Evolutionary conservation across 2,113 vertebrate species (phyloP).

Genomic region (Saguinus imperator): DNA sequence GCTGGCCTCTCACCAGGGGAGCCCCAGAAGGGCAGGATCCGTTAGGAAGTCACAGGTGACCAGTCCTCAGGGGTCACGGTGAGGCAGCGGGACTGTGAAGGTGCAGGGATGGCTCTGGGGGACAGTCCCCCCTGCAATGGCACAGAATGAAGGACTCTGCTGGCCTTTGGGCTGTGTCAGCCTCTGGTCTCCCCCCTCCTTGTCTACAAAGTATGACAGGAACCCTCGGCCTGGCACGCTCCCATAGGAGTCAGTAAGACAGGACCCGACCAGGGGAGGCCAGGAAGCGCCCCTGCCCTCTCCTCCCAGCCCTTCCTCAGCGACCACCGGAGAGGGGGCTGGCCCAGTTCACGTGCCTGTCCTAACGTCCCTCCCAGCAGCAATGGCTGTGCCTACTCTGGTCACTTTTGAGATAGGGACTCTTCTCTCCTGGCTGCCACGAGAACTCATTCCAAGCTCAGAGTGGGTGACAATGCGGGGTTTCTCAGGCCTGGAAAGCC

Average conservation of each 20-base stretch:
- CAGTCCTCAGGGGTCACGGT: not conserved
- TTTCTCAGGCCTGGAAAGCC: not conserved
- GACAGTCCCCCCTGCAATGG: accelerated
- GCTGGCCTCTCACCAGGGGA: not conserved
- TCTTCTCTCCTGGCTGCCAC: not conserved
- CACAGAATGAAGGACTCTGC: not conserved
- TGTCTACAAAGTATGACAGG: not conserved
- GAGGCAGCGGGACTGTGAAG: no score
- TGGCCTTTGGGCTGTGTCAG: not conserved
- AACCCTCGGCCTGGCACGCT: no score
- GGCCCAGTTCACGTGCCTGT: not conserved
- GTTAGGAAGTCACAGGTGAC: not conserved
- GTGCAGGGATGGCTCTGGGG: not conserved
- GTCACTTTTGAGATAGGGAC: not conserved
- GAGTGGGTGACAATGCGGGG: not conserved
- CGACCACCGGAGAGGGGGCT: not conserved
- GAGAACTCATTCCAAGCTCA: no score
- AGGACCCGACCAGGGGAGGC: accelerated
- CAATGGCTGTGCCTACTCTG: not conserved
- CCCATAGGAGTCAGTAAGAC: accelerated
- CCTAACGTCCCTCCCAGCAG: accelerated
- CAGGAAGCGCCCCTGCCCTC: not conserved
- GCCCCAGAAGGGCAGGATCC: not conserved
- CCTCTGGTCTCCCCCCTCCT: not conserved
- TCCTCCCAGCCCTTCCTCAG: not conserved